Evolutionary conservation across 2,888 invertebrate species (phyloP).

Genomic region (Erebia ligea): DNA sequence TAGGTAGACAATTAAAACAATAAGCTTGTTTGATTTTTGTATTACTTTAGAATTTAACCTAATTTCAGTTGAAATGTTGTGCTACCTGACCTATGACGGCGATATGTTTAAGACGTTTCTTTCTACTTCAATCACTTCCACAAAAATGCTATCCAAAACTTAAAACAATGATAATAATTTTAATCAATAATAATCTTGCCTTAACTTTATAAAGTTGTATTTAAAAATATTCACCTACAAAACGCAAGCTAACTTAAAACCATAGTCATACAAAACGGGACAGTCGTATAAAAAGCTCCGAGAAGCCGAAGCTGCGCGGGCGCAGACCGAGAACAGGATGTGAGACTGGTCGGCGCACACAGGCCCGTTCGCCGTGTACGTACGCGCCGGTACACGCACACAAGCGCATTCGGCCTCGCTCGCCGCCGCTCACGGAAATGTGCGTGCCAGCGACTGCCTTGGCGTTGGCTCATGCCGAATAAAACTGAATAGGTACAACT

Average conservation of each 20-base stretch:
- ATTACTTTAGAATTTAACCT: background rate
- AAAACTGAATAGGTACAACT: conserved; percentile 44
- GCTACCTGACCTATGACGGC: too few species aligned
- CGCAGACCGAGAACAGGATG: conserved; percentile 81
- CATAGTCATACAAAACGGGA: conserved; percentile 46
- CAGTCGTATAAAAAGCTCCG: conserved; percentile 79
- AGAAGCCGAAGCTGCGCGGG: conserved; percentile 70
- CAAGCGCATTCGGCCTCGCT: conserved; percentile 68
- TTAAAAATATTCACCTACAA: conserved; percentile 23
- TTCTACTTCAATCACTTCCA: too few species aligned
- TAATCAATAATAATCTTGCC: too few species aligned
- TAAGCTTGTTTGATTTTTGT: too few species aligned
- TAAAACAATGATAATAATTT: too few species aligned
- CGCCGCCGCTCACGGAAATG: conserved; percentile 77
- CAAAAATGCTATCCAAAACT: too few species aligned
- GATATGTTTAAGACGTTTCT: too few species aligned
- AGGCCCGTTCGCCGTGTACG: conserved; percentile 50
- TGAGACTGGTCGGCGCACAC: conserved; percentile 80
- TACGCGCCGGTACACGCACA: conserved; percentile 53
- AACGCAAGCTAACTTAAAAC: conserved; percentile 31
- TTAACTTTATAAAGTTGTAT: background rate
- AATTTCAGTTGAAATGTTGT: background rate
- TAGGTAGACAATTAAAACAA: too few species aligned
- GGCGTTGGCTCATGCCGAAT: conserved; percentile 47
- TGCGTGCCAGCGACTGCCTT: conserved; percentile 65